These are phyloP conservation scores for Chelon auratus DNA, from an alignment of 2,797 vertebrate species.

Conservation along the genomic window DNA sequence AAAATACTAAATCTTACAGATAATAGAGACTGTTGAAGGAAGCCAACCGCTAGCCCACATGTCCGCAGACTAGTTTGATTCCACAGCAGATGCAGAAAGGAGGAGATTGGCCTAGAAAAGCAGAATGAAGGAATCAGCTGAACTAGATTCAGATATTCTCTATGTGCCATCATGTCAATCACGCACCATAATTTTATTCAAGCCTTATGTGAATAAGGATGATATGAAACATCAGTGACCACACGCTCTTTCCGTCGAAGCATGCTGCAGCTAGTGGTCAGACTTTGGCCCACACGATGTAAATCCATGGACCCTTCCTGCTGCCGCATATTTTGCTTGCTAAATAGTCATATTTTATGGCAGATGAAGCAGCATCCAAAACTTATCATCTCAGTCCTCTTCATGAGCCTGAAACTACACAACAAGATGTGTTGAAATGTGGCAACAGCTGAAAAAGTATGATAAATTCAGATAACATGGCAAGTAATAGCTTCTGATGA, in stretches of 20 bases:
- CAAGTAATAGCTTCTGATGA: neutral
- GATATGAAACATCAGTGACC: neutral
- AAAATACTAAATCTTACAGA: neutral
- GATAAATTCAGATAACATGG: neutral
- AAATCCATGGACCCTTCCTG: neutral
- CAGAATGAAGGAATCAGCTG: no score
- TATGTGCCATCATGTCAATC: neutral
- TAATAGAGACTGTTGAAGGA: neutral
- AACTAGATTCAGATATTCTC: no score
- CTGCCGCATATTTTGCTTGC: neutral
- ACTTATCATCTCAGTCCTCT: neutral
- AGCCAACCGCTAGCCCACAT: neutral
- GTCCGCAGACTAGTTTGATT: neutral
- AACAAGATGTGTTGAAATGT: neutral
- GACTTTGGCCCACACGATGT: neutral
- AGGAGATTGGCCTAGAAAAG: no score
- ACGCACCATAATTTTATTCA: neutral
- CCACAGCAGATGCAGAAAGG: neutral
- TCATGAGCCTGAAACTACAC: neutral
- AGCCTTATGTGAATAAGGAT: neutral
- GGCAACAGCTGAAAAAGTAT: neutral
- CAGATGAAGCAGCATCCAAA: neutral
- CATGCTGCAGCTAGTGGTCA: neutral
- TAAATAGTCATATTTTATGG: neutral
- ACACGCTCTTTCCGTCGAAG: neutral